These are phyloP conservation scores for Macrotrachela quadricornifera DNA, from an alignment of 1,140 invertebrate species.

Conservation along the genomic window DNA sequence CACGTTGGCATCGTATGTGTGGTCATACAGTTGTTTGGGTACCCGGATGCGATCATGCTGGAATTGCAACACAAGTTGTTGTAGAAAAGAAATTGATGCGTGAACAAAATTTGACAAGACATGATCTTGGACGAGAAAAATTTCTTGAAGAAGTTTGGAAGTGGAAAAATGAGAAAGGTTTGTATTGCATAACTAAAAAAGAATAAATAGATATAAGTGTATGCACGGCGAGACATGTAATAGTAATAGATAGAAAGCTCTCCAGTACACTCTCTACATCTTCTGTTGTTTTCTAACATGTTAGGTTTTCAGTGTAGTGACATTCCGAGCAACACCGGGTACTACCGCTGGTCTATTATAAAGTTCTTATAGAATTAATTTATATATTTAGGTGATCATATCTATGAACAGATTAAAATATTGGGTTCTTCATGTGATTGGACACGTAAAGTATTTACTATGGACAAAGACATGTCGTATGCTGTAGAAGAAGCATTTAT, in stretches of 20 bases:
- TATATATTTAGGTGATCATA: conserved; percentile 56
- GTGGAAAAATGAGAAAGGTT: conserved; percentile 70
- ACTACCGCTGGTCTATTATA: no score
- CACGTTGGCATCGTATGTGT: conserved; percentile 83
- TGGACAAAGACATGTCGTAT: conserved; percentile 58
- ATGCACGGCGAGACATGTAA: no score
- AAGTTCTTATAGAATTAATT: no score
- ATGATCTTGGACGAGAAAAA: conserved; percentile 76
- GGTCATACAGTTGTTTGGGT: conserved; percentile 78
- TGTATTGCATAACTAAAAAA: not conserved
- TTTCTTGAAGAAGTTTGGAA: conserved; percentile 66
- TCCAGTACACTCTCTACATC: no score
- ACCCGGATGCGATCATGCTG: conserved; percentile 96
- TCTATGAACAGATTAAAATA: conserved; percentile 68
- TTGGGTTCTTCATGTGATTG: conserved; percentile 85
- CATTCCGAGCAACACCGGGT: no score
- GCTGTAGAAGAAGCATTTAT: conserved; percentile 89
- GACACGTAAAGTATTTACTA: conserved; percentile 74
- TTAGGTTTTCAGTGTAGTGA: no score
- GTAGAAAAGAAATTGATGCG: conserved; percentile 53
- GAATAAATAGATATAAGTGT: no score
- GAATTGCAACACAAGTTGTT: conserved; percentile 92
- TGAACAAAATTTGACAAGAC: conserved; percentile 42
- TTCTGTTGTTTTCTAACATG: no score
- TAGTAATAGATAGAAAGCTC: no score